These are phyloP conservation scores for Piliocolobus tephrosceles DNA, from an alignment of 2,113 vertebrate genomes.

Conservation along the genomic window DNA sequence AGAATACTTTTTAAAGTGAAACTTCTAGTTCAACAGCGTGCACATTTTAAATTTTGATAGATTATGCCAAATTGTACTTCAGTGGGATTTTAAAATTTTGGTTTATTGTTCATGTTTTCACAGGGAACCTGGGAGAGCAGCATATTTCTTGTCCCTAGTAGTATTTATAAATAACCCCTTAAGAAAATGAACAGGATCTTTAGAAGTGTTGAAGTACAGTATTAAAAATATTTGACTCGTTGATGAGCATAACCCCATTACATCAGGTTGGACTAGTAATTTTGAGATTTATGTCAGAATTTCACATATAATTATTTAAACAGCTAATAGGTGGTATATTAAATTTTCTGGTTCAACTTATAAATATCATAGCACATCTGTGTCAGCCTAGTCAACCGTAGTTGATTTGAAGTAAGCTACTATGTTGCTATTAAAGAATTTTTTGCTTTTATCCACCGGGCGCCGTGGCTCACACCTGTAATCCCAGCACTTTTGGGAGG, in stretches of 20 bases:
- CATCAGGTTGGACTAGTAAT: not conserved
- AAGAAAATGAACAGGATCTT: constrained; percentile 34
- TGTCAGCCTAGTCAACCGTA: not conserved
- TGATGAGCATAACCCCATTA: not conserved
- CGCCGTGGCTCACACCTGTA: too few relatives aligned
- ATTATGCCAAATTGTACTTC: constrained; percentile 32
- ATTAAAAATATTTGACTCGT: constrained; percentile 32
- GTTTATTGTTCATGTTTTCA: constrained; percentile 11
- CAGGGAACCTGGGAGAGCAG: not conserved
- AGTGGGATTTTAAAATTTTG: constrained; percentile 9
- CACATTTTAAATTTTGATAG: constrained; percentile 34
- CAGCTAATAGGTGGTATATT: not conserved
- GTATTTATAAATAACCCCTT: not conserved
- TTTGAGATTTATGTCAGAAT: constrained; percentile 48
- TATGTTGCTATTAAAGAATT: constrained; percentile 33
- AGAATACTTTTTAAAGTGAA: constrained; percentile 40
- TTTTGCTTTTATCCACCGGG: too few relatives aligned
- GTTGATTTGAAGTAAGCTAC: constrained; percentile 38
- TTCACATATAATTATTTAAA: constrained; percentile 28
- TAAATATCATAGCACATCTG: not conserved
- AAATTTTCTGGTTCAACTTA: constrained; percentile 24
- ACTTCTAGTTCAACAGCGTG: not conserved
- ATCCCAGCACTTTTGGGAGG: too few relatives aligned
- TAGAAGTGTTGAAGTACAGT: not conserved
- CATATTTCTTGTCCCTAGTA: not conserved